Conservation (phyloP, 2,888 invertebrate genomes). For the Saturnia pavonia region DNA sequence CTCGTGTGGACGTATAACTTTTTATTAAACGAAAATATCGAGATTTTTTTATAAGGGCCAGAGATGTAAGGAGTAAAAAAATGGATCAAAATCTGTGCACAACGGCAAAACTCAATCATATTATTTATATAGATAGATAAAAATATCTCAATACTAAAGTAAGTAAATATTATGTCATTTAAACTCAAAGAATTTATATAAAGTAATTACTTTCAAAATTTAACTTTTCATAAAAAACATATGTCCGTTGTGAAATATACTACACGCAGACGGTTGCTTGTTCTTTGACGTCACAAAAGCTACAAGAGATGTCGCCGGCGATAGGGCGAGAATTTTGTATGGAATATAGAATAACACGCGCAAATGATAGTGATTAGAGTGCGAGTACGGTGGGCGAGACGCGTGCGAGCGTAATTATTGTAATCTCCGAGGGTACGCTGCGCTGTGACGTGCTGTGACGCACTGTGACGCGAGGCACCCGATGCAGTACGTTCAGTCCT, state of each 20-base stretch:
- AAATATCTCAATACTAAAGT: too few relatives aligned
- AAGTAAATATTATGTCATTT: too few relatives aligned
- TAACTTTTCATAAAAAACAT: neutral
- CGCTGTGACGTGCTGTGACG: constrained; percentile 34
- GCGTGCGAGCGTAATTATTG: constrained; percentile 77
- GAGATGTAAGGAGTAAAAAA: too few relatives aligned
- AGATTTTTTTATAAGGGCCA: too few relatives aligned
- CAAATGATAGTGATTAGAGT: constrained; percentile 79
- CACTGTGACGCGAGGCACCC: constrained; percentile 25
- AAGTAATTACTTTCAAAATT: neutral
- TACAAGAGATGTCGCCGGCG: constrained; percentile 54
- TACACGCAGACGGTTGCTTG: constrained; percentile 25
- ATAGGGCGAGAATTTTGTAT: constrained; percentile 69
- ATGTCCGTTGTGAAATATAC: neutral
- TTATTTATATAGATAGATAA: too few relatives aligned
- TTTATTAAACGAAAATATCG: too few relatives aligned
- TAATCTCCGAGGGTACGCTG: constrained; percentile 65
- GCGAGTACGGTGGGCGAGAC: constrained; percentile 59
- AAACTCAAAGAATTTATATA: neutral
- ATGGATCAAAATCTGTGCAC: too few relatives aligned
- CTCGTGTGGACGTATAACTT: too few relatives aligned
- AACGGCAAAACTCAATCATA: too few relatives aligned
- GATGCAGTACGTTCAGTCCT: constrained; percentile 29
- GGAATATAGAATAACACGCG: constrained; percentile 76
- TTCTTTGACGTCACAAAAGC: constrained; percentile 22